Evolutionary conservation across 2,797 vertebrate species (phyloP).

Genomic region (Danio albolineatus): DNA sequence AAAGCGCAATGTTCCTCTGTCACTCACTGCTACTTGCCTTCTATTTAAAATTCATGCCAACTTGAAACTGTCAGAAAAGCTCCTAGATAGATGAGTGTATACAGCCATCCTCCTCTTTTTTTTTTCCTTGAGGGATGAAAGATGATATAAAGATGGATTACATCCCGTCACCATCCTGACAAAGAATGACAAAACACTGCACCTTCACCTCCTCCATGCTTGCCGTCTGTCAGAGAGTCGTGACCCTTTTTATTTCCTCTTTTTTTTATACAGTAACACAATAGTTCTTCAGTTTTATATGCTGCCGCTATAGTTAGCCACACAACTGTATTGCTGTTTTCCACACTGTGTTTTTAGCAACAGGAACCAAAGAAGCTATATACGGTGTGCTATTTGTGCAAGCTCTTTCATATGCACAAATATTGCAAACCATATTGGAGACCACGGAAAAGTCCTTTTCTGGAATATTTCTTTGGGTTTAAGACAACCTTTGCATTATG

Average conservation of each 20-base stretch:
- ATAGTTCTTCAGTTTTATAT: not conserved
- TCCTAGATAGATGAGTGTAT: conserved; percentile 19
- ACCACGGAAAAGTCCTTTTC: conserved; percentile 7
- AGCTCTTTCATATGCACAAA: not conserved
- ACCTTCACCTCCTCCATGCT: conserved; percentile 19
- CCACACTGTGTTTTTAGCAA: conserved; percentile 24
- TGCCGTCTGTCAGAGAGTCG: not conserved
- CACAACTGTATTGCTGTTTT: not conserved
- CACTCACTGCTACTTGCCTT: conserved; percentile 31
- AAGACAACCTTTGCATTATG: conserved; percentile 20
- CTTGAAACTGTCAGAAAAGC: conserved; percentile 40
- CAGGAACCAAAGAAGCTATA: conserved; percentile 21
- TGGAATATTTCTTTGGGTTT: conserved; percentile 22
- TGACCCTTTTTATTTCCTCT: not conserved
- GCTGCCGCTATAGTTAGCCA: conserved; percentile 7
- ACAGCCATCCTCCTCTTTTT: not conserved
- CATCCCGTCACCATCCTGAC: conserved; percentile 7
- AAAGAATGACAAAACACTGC: conserved; percentile 40
- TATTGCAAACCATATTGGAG: conserved; percentile 10
- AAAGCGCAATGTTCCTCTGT: conserved; percentile 28
- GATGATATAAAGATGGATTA: conserved; percentile 41
- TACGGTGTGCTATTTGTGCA: not conserved
- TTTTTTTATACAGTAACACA: not conserved
- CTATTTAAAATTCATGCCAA: conserved; percentile 35
- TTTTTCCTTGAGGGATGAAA: not conserved